Evolutionary conservation across 2,797 vertebrate genomes (phyloP), one percentile per base, ranked within the genome.

Genomic region (Onychomys leucogaster): DNA sequence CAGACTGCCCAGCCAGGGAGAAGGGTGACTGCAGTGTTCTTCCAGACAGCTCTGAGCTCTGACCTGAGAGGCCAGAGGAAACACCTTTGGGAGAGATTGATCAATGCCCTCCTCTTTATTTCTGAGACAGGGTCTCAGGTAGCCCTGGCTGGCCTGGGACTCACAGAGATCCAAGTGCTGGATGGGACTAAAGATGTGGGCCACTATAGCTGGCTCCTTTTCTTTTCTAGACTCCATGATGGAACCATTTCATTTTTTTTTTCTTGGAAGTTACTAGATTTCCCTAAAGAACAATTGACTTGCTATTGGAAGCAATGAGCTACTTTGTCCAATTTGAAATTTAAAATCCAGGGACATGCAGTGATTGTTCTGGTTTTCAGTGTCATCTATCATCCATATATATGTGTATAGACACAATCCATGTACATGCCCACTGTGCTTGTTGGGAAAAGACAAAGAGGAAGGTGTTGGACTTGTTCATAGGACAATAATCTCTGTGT

Each of bases 281-380:
- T 89, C 23, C 91, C 88, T 81, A 43, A 85, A 94, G 59, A 82
- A 95, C 27, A 49, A 57, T n/a, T 81, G 71, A 77, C 25, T 82
- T 95, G 34, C 37, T 65, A 16, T 46, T 63, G 59, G 49, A 81
- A 78, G 57, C 43, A 41, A 0, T 92, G 43, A 71, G 57, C 4
- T 49, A 88, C 37, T 83, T 67, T 71, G 67, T n/a, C 27, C 29
- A 41, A n/a, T 67, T 85, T 86, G 41, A 85, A 63, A 67, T 85
- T 32, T 93, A 69, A 93, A 88, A 94, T 77, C 21, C n/a, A 69
- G 59, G 32, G 63, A 57, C 43, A 34, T 83, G 23, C 43, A 19
- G 21, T 23, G 78, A 76, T 78, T 61, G 29, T 90, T 90, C 41
- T 55, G 23, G 34, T 69, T 88, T 91, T 80, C 23, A 71, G 63